Base-by-base conservation (phyloP, 1,140 invertebrate species). In the Apis florea region DNA sequence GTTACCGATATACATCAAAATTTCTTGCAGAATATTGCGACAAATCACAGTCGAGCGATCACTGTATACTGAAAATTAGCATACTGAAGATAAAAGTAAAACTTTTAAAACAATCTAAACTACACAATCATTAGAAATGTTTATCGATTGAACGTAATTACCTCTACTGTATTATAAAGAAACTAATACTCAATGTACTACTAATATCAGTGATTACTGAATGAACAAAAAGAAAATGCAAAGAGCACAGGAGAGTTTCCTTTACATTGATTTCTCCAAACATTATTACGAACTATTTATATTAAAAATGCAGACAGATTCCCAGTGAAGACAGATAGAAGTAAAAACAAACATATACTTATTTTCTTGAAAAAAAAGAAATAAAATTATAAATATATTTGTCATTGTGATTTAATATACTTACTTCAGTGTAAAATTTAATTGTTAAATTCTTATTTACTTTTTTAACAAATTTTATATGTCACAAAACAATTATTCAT, bases 71-170 rank as follows among this genome's bases (percentile, higher is more conserved):
- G 51, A 47, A 19, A 26, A 76, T 13, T 12, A 58, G 31, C 58
- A n/a, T 10, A 3, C 4, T n/a, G 24, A 13, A 58, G 58, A 40
- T 13, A 58, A 6, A 58, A 8, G 9, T 1, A n/a, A 49, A 72
- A 40, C 31, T 67, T 54, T 10, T 51, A 24, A 51, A 66, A 0
- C 17, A 13, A 15, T 15, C 17, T 40, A 2, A 31, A 70, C n/a
- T n/a, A n/a, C n/a, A 70, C 19, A 13, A 17, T n/a, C 26, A 47
- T 58, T 56, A 31, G 6, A 54, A 71, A 21, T n/a, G 69, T 5
- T 56, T 40, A 56, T 72, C 19, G 53, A 72, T 58, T 31, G 19
- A 72, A n/a, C 13, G 21, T 49, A 72, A 72, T 72, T 72, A 58
- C 9, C 31, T 24, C 13, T 3, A 17, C 12, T n/a, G 26, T 15